Evolutionary conservation across 1,140 invertebrate species (phyloP), one percentile per base, ranked within the genome.

Genomic region (Schmidtea mediterranea): DNA sequence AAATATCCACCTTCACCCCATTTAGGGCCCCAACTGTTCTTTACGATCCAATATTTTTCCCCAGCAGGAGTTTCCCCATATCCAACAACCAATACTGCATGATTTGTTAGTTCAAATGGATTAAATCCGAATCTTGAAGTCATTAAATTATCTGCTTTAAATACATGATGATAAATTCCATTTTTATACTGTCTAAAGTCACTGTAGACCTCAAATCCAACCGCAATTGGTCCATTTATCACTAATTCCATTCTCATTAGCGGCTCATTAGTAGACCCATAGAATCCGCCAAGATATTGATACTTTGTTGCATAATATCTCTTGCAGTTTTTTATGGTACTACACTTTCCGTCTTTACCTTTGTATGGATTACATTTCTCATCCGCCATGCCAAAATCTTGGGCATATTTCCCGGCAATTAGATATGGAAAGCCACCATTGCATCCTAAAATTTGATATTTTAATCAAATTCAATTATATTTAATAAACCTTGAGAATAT

Each of bases 1-100:
- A 68, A 68, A 51, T 56, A 67, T n/a, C 72, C 72, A 2, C 65
- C 50, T 51, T 73, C 69, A 2, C 72, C 72, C 72, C 72, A 74
- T 1, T 52, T 40, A 3, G 54, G 13, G 6, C 71, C 71, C 73
- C 73, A 74, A 39, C 69, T 71, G 48, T 67, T 67, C 49, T 65
- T 63, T 1, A 66, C 58, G 12, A 56, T 59, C 65, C 65, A 67
- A 52, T 55, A 67, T 40, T 59, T 55, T 40, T 57, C 46, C 0
- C 57, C 55, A 19, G 48, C 50, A 1, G 47, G 46, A 22, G 54
- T 49, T 15, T 63, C 64, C 1, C 65, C 65, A 51, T 64, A 64
- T 2, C 62, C 62, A 24, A 64, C 61, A n/a, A 54, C 53, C 38
- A 64, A 43, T 12, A 64, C 62, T 40, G 59, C 62, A 51, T 64